Evolutionary conservation across 1,140 invertebrate genomes (phyloP).

Genomic region (Drosophila seguyi): DNA sequence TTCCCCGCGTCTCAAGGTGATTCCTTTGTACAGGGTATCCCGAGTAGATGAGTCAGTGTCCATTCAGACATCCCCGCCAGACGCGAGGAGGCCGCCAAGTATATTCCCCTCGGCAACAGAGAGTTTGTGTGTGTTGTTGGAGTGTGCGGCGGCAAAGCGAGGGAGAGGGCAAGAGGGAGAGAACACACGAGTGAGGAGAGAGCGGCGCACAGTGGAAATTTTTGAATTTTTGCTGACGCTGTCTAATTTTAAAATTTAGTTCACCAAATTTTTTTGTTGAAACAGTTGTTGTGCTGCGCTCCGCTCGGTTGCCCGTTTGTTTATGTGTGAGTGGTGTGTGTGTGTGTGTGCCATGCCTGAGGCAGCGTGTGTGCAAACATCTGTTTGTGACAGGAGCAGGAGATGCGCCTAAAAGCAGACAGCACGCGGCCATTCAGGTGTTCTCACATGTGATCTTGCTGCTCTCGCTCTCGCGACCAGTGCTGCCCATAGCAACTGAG

Average conservation of each 20-base stretch:
- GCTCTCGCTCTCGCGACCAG: not conserved
- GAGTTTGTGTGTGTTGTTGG: not conserved
- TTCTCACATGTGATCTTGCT: constrained; percentile 21
- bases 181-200: constrained; percentile 19
- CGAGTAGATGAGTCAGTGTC: constrained; percentile 32
- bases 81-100: constrained; percentile 4
- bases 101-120: constrained; percentile 37
- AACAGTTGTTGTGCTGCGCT: constrained; percentile 61
- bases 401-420: constrained; percentile 16
- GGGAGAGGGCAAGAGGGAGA: constrained; percentile 7
- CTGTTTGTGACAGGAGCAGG: constrained; percentile 10
- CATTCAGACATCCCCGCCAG: constrained; percentile 21
- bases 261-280: constrained; percentile 52
- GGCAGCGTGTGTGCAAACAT: constrained; percentile 19
- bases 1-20: constrained; percentile 27
- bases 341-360: too few relatives aligned
- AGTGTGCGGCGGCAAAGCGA: constrained; percentile 5
- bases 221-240: constrained; percentile 56
- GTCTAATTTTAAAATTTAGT: constrained; percentile 52
- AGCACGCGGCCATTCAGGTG: constrained; percentile 2
- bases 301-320: not conserved
- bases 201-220: constrained; percentile 53
- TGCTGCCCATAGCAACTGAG: constrained; percentile 10
- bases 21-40: constrained; percentile 42
- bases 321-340: not conserved